Base-by-base conservation (phyloP, 2,797 vertebrate species). In the Darevskia nairensis region DNA sequence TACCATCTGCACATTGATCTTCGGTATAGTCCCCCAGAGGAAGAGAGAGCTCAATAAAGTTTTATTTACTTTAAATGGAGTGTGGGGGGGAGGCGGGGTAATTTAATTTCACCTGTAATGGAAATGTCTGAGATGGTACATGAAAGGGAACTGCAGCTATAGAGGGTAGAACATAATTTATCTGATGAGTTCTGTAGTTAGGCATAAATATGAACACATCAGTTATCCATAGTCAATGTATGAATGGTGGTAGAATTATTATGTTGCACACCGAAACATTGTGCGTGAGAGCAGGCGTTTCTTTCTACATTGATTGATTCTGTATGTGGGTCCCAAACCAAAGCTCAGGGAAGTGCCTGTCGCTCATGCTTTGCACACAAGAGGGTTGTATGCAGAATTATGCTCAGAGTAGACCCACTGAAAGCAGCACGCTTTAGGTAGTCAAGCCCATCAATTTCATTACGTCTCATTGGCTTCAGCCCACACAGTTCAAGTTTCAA, bases 51-150 rank as follows among this genome's bases (percentile, higher is more conserved):
- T 89, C 39, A 50, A 41, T 90, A 82, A 88, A 77, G 39, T 90
- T 90, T 88, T 90, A 90, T 85, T 85, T 88, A 85, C 84, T 85
- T 86, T 77, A 86, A 90, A 90, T 78, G 46, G 69, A 85, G 59
- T 64, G 69, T 72, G 15, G 25, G 68, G 69, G 41, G 27, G 35
- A 85, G 41, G 39, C 66, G 11, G 66, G 82, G 25, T 85, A 69
- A 64, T 88, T 82, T 86, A 44, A 82, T 81, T 88, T 88, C 41
- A 55, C 84, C 74, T 77, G 68, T 74, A 82, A 82, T 78, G 64
- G 87, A 86, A 86, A 80, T 81, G 39, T 66, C 79, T 86, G 59
- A 35, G 76, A 72, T 86, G 35, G 69, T 87, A 50, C 61, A 74
- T 46, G 23, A 86, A 61, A 68, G 27, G 83, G 77, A 88, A 0